phyloP scores from a whole-genome alignment of 2,888 invertebrate genomes.

The Agonopterix subpropinquella region DNA sequence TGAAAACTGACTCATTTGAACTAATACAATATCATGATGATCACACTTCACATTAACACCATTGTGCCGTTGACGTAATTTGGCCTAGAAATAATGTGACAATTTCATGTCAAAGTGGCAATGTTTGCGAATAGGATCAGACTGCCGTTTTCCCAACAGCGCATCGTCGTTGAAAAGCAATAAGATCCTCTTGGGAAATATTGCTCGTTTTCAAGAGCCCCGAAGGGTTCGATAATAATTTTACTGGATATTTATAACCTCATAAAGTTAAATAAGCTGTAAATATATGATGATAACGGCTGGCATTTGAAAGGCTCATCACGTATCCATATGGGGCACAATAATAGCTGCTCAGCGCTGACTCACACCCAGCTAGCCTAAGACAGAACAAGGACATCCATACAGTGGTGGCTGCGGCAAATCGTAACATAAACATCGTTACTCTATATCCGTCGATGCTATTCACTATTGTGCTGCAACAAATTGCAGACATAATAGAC shows the following conservation, averaged over 20 bases:
- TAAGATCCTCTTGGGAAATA: too few relatives aligned
- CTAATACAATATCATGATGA: slow-evolving; percentile 22
- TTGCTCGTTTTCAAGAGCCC: not conserved
- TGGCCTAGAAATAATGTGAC: slow-evolving; percentile 17
- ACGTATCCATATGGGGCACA: slow-evolving; percentile 45
- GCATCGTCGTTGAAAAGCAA: too few relatives aligned
- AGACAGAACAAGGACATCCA: slow-evolving; percentile 66
- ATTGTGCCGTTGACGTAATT: slow-evolving; percentile 7
- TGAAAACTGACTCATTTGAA: slow-evolving; percentile 22
- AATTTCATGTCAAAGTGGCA: slow-evolving; percentile 19
- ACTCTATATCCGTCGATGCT: slow-evolving; percentile 67
- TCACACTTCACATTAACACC: slow-evolving; percentile 20
- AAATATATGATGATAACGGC: not conserved
- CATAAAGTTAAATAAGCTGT: not conserved
- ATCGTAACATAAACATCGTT: slow-evolving; percentile 67
- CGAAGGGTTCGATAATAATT: not conserved
- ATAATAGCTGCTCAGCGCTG: slow-evolving; percentile 30
- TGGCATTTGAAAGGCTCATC: slow-evolving; percentile 28
- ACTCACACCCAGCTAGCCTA: slow-evolving; percentile 48
- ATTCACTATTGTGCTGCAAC: slow-evolving; percentile 69
- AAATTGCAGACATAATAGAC: slow-evolving; percentile 65
- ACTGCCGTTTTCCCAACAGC: too few relatives aligned
- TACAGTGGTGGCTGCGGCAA: slow-evolving; percentile 45
- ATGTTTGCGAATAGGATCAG: not conserved
- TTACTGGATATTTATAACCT: not conserved